Conservation (phyloP, 2,113 vertebrate genomes). For the Spea bombifrons region DNA sequence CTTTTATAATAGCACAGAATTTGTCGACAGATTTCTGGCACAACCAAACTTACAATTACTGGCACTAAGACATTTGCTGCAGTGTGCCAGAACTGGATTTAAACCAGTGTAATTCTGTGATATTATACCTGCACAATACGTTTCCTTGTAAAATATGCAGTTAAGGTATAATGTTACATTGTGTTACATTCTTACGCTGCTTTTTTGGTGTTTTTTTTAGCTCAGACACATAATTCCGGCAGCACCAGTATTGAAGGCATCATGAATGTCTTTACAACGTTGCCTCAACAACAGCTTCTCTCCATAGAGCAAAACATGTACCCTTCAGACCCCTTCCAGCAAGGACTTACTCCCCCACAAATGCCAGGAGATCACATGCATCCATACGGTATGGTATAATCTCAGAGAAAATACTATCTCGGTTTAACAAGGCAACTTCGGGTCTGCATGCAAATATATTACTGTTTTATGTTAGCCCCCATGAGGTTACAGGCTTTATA, state of each 20-base stretch:
- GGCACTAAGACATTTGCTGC: background rate
- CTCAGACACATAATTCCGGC: slow-evolving; percentile 66
- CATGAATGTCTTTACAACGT: slow-evolving; percentile 73
- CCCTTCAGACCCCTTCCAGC: slow-evolving; percentile 83
- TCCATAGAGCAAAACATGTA: slow-evolving; percentile 80
- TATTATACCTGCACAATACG: background rate
- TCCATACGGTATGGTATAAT: slow-evolving; percentile 76
- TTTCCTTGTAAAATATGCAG: background rate
- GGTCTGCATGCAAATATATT: too few relatives aligned
- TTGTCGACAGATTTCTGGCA: background rate
- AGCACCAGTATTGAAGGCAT: slow-evolving; percentile 72
- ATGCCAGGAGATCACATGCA: slow-evolving; percentile 99
- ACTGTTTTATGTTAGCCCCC: too few relatives aligned
- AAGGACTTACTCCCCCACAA: slow-evolving; percentile 93
- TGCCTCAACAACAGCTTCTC: slow-evolving; percentile 78
- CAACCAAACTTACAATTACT: background rate
- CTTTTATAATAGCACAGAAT: background rate
- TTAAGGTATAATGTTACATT: background rate
- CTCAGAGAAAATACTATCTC: background rate
- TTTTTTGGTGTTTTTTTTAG: slow-evolving; percentile 54
- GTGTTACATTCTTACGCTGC: background rate
- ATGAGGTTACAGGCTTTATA: too few relatives aligned
- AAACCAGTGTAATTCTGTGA: background rate
- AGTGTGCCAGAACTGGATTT: background rate
- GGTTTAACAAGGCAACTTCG: background rate